Conservation (phyloP, 2,888 invertebrate species). For the Nomada lathburiana region DNA sequence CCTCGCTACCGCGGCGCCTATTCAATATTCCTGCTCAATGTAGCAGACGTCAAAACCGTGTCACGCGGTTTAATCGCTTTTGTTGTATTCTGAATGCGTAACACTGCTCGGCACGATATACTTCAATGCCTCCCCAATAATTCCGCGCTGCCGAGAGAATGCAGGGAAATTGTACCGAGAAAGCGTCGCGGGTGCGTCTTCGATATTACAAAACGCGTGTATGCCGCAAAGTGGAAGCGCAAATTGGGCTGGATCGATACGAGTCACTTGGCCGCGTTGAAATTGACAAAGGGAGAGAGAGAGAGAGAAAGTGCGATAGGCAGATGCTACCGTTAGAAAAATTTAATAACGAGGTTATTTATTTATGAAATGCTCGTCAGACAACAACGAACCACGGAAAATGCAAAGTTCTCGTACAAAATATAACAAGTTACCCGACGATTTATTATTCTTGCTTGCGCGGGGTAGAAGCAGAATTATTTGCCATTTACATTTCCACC, state of each 20-base stretch:
- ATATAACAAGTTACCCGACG: not conserved
- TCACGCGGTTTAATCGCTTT: slow-evolving; percentile 66
- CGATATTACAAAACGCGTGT: slow-evolving; percentile 50
- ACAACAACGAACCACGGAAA: not conserved
- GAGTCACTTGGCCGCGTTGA: slow-evolving; percentile 6
- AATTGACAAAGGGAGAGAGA: slow-evolving; percentile 26
- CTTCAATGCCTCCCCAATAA: slow-evolving; percentile 69
- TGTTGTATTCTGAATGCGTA: slow-evolving; percentile 61
- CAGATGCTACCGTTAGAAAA: not conserved
- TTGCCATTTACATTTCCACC: too few relatives aligned
- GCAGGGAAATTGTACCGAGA: slow-evolving; percentile 44
- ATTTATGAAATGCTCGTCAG: too few relatives aligned
- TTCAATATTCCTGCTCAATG: slow-evolving; percentile 59
- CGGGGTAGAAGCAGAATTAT: too few relatives aligned
- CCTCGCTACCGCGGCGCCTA: slow-evolving; percentile 17
- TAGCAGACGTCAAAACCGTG: slow-evolving; percentile 54
- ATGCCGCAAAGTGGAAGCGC: slow-evolving; percentile 44
- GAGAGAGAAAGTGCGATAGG: too few relatives aligned
- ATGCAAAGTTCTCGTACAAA: not conserved
- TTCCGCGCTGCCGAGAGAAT: slow-evolving; percentile 54
- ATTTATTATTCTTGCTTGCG: not conserved
- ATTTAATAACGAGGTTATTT: not conserved
- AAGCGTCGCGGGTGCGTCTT: slow-evolving; percentile 44
- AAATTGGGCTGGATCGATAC: slow-evolving; percentile 58
- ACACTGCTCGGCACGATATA: slow-evolving; percentile 49